A percentile compares a stretch with the other conserved stretches of the same genome.
phyloP scores from a whole-genome alignment of 1,140 invertebrate species.

The Neotoxoptera formosana region DNA sequence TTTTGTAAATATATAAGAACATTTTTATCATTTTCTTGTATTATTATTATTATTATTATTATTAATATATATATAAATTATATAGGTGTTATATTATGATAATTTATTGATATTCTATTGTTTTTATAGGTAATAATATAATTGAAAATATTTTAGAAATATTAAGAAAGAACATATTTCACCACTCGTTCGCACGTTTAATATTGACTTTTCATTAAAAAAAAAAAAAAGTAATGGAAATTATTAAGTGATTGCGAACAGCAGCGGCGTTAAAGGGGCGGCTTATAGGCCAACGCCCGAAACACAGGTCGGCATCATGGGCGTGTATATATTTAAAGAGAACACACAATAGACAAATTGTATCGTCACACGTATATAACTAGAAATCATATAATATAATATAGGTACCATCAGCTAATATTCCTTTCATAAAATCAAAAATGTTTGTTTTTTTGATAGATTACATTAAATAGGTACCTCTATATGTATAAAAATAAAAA shows the following conservation, averaged over 20 bases:
- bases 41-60: neutral
- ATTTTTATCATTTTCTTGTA: neutral
- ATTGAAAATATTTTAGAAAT: neutral
- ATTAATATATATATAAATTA: too few species aligned
- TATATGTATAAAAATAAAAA: neutral
- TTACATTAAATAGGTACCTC: neutral
- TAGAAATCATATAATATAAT: constrained; percentile 41
- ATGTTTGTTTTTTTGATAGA: constrained; percentile 5
- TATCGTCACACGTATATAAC: constrained; percentile 31
- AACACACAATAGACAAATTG: constrained; percentile 50
- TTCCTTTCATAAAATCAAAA: neutral
- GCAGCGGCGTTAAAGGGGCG: constrained; percentile 42
- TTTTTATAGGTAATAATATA: neutral
- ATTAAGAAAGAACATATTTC: constrained; percentile 9
- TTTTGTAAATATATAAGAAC: neutral
- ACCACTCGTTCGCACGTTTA: neutral
- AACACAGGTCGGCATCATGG: constrained; percentile 38
- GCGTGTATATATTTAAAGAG: constrained; percentile 37
- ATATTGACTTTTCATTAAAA: constrained; percentile 43
- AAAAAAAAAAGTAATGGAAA: constrained; percentile 51
- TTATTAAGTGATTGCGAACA: constrained; percentile 54
- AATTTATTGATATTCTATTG: neutral
- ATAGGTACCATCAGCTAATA: neutral
- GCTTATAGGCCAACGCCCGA: constrained; percentile 54
- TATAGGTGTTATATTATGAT: neutral